Evolutionary conservation across 2,888 invertebrate genomes (phyloP).

Genomic region (Cyclophora albipunctata): DNA sequence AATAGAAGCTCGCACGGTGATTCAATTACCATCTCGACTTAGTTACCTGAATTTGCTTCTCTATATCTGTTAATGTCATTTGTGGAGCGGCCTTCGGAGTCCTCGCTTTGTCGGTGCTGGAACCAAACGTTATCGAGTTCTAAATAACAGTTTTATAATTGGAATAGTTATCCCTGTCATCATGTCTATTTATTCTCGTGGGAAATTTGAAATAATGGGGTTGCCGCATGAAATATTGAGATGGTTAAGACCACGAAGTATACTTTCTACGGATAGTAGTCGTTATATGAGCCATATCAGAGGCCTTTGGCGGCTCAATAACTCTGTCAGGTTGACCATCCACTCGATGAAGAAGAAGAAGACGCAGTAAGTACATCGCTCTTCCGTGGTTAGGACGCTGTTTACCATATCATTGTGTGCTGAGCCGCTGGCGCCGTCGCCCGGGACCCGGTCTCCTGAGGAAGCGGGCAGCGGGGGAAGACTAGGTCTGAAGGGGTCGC

Average conservation of each 20-base stretch:
- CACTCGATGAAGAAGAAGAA: no score
- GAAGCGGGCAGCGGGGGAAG: slow-evolving; percentile 53
- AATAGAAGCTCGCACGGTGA: no score
- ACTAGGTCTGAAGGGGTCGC: slow-evolving; percentile 26
- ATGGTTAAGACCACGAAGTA: neutral
- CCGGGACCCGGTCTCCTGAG: slow-evolving; percentile 49
- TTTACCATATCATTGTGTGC: slow-evolving; percentile 54
- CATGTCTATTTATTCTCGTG: neutral
- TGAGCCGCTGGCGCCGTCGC: slow-evolving; percentile 63
- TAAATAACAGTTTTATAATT: neutral
- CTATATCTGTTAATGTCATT: slow-evolving; percentile 20
- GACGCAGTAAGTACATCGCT: no score
- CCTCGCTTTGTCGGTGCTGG: slow-evolving; percentile 41
- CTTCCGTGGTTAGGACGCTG: no score
- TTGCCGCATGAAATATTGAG: no score
- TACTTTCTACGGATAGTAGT: no score
- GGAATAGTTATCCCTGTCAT: neutral
- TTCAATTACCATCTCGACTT: no score
- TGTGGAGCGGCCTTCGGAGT: slow-evolving; percentile 41
- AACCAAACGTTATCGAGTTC: slow-evolving; percentile 7
- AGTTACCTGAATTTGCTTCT: slow-evolving; percentile 41
- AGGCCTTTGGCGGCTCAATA: no score
- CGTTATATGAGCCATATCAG: no score
- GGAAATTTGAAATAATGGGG: no score
- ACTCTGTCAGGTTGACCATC: no score